A percentile compares a stretch with the other conserved stretches of the same genome.
phyloP scores from a whole-genome alignment of 2,888 invertebrate genomes.

The Cosmia trapezina region DNA sequence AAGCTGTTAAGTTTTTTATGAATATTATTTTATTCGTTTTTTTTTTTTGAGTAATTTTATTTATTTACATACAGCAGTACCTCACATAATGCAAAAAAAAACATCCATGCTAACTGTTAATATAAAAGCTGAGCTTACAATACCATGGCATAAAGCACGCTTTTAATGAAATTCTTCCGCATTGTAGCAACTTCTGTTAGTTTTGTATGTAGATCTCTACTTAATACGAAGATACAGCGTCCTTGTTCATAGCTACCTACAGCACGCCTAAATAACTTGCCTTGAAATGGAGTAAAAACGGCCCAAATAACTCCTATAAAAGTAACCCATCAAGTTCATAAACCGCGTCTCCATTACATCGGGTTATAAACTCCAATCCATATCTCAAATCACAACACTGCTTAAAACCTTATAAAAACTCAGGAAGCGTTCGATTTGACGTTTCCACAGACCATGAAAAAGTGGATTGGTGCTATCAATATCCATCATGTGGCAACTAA shows the following conservation, averaged over 20 bases:
- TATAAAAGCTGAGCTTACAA: background rate
- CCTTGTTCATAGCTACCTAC: background rate
- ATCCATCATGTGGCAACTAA: slow-evolving; percentile 69
- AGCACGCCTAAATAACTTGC: background rate
- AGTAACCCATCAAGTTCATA: slow-evolving; percentile 48
- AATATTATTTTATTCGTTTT: no score
- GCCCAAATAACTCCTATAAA: slow-evolving; percentile 30
- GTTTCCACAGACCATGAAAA: slow-evolving; percentile 65
- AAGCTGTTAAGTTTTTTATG: no score
- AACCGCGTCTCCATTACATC: slow-evolving; percentile 42
- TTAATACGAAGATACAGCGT: no score
- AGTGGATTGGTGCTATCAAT: slow-evolving; percentile 70
- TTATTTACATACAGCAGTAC: no score
- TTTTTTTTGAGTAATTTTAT: no score
- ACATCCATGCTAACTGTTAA: background rate
- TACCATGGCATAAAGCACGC: background rate
- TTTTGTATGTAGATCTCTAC: background rate
- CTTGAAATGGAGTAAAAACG: slow-evolving; percentile 36
- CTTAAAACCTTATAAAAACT: slow-evolving; percentile 58
- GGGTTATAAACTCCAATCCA: slow-evolving; percentile 50
- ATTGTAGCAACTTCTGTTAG: no score
- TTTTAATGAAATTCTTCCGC: background rate
- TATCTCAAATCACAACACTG: slow-evolving; percentile 43
- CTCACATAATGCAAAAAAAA: no score
- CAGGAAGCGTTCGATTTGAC: slow-evolving; percentile 60